These are phyloP conservation scores for Drosophila equinoxialis DNA, from an alignment of 1,140 invertebrate genomes.

Conservation along the genomic window DNA sequence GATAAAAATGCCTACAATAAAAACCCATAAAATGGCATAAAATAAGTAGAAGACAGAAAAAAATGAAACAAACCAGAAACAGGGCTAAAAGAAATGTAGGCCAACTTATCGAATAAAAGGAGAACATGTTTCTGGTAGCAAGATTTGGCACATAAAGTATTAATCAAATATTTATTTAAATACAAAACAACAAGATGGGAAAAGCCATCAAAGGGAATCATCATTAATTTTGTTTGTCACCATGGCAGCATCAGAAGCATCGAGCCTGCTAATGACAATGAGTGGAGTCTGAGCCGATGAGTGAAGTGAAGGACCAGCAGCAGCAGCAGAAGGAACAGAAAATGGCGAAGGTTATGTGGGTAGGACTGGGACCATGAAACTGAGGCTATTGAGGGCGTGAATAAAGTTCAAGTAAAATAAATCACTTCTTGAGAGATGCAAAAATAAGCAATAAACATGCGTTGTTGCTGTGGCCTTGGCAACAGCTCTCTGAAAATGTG, in stretches of 20 bases:
- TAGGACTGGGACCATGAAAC: too few relatives aligned
- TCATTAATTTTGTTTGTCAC: conserved; percentile 77
- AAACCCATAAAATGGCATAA: conserved; percentile 66
- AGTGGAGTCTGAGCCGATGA: conserved; percentile 35
- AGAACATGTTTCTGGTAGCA: conserved; percentile 34
- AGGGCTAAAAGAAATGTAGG: conserved; percentile 43
- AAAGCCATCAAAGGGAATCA: conserved; percentile 63
- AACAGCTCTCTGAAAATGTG: conserved; percentile 36
- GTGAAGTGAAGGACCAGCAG: neutral
- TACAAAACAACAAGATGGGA: conserved; percentile 52
- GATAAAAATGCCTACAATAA: conserved; percentile 66
- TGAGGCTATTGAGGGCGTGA: conserved; percentile 50
- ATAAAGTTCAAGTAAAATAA: conserved; percentile 59
- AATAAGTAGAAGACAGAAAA: conserved; percentile 26
- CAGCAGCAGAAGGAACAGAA: neutral
- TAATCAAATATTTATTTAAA: conserved; percentile 81
- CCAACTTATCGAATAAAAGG: conserved; percentile 49
- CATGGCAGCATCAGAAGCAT: conserved; percentile 36
- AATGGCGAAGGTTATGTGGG: neutral
- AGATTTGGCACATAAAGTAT: conserved; percentile 41
- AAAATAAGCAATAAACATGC: conserved; percentile 46
- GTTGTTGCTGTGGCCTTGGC: conserved; percentile 27
- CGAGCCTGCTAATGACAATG: conserved; percentile 57
- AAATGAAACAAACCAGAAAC: conserved; percentile 21
- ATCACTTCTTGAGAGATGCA: conserved; percentile 51